Evolutionary conservation across 2,888 invertebrate species (phyloP), one percentile per base, ranked within the genome.

Genomic region (Callosobruchus maculatus): DNA sequence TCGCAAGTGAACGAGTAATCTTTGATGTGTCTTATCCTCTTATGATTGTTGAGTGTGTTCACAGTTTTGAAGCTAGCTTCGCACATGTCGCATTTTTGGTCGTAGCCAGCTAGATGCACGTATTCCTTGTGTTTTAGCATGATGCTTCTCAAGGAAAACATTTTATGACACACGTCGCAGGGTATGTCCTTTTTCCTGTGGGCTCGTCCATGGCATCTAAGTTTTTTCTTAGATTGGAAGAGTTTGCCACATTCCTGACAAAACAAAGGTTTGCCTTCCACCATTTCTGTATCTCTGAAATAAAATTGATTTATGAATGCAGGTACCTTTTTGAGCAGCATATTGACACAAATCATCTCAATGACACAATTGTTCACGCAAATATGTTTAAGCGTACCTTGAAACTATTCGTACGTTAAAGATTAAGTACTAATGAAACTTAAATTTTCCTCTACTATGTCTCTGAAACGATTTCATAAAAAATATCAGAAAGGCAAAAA

Each of bases 21-120:
- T 88, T 89, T 70, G 88, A 89, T 0, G 88, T 89, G 73, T 89
- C 77, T 68, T 69, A 75, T 75, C 49, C 78, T 76, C 22, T 76
- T 67, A 71, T 81, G 80, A 66, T 78, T 75, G 26, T 74, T 79
- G 4, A 81, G 70, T 0, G 76, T 75, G 30, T 78, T 74, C 49
- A 79, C 74, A 7, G 75, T 78, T 74, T 78, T 78, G 74, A 79
- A 82, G 13, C 71, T 22, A 68, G 76, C 75, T 9, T 76, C 75
- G 72, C 82, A 82, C 7, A 74, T 31, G 2, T 78, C 72, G 70
- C 81, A 81, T 30, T 73, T 73, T 21, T 79, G 77, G 13, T 68
- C 71, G 67, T 77, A 77, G n/a, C 75, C 75, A 0, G 77, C 77
- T 0, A 76, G 71, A 74, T 81, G 80, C 2, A 78, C 78, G 0